These are phyloP conservation scores for Mionectes olivaceus DNA, from an alignment of 2,797 vertebrate species.

Conservation along the genomic window DNA sequence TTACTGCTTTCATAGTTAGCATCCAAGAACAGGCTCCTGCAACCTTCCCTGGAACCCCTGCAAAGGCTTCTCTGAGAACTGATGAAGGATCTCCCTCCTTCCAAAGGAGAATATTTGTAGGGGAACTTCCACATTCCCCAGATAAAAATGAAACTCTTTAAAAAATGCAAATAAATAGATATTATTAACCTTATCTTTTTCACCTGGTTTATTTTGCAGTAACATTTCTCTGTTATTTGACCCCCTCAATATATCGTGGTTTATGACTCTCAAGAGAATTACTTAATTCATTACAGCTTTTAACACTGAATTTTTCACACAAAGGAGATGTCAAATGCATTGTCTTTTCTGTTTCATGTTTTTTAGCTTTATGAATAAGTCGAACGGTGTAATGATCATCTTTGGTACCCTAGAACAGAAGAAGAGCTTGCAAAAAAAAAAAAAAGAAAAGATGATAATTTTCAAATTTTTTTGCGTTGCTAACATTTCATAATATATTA, in stretches of 20 bases:
- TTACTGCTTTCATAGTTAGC: neutral
- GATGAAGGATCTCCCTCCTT: neutral
- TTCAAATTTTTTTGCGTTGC: neutral
- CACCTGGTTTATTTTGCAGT: neutral
- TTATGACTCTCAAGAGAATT: neutral
- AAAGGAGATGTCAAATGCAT: neutral
- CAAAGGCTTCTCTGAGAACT: neutral
- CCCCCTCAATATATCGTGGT: neutral
- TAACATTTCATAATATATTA: neutral
- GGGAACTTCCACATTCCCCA: neutral
- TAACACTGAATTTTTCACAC: neutral
- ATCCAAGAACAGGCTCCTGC: neutral
- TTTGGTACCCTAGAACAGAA: neutral
- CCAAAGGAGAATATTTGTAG: neutral
- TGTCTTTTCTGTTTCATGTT: neutral
- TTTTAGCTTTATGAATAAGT: slow-evolving; percentile 14
- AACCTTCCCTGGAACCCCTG: neutral
- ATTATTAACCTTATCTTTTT: neutral
- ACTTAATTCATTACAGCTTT: neutral
- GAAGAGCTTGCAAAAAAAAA: neutral
- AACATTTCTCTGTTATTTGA: neutral
- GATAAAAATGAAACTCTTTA: neutral
- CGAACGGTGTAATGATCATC: neutral
- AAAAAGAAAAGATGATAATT: neutral
- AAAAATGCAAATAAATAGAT: neutral